These are phyloP conservation scores for Xiphias gladius DNA, from an alignment of 2,113 vertebrate species.

Conservation along the genomic window DNA sequence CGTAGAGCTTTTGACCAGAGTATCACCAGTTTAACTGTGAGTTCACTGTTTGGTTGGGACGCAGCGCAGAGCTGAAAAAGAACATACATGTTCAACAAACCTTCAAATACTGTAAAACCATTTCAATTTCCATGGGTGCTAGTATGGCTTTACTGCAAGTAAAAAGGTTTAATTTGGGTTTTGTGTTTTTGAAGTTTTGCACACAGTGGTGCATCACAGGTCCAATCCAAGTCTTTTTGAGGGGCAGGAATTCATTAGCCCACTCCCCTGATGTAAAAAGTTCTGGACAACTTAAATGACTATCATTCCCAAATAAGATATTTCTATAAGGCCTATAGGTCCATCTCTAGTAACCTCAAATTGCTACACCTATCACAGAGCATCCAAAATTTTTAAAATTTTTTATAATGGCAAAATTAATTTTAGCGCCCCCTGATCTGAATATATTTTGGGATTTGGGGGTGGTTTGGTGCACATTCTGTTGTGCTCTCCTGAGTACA, in stretches of 20 bases:
- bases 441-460: neutral
- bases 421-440: neutral
- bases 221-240: neutral
- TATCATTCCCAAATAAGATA: no score
- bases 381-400: neutral
- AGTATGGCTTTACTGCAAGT: neutral
- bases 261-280: no score
- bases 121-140: neutral
- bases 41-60: neutral
- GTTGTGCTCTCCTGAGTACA: no score
- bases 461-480: neutral
- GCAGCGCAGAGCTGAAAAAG: neutral
- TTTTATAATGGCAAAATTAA: no score
- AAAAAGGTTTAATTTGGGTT: neutral
- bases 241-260: no score
- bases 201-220: no score
- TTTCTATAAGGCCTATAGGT: no score
- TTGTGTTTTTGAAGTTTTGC: no score
- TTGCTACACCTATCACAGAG: neutral
- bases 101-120: neutral
- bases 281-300: no score
- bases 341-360: neutral
- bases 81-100: neutral
- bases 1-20: slow-evolving; percentile 1
- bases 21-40: neutral